Conservation (phyloP, 2,113 vertebrate genomes). For the Thinocorus orbignyianus region DNA sequence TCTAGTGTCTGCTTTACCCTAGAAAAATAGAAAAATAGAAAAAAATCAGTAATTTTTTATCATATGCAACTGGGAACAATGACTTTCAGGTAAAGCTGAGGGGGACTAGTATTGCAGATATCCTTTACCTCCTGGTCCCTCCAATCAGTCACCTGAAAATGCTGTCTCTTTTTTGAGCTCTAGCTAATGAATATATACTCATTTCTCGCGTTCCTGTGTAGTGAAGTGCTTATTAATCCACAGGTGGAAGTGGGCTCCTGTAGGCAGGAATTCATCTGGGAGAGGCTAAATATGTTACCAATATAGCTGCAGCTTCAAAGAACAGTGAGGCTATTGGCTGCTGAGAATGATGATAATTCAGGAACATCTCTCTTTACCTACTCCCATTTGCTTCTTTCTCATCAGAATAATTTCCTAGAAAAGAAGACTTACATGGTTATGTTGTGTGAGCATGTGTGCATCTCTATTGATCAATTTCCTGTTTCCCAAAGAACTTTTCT, state of each 20-base stretch:
- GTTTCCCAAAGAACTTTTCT: neutral
- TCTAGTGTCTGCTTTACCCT: neutral
- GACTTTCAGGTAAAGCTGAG: neutral
- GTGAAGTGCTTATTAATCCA: neutral
- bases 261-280: neutral
- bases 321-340: neutral
- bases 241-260: neutral
- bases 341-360: neutral
- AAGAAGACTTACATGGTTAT: neutral
- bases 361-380: neutral
- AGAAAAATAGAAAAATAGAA: neutral
- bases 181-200: neutral
- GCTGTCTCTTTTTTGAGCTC: neutral
- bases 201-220: neutral
- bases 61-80: neutral
- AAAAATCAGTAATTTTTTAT: conserved; percentile 31
- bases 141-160: neutral
- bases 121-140: neutral
- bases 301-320: neutral
- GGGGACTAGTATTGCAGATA: neutral
- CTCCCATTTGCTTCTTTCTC: neutral
- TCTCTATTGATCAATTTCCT: neutral
- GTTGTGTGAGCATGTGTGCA: too few species aligned
- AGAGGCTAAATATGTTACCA: neutral
- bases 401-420: neutral